Evolutionary conservation across 1,140 invertebrate genomes (phyloP), one percentile per base, ranked within the genome.

Genomic region (Macrobrachium rosenbergii): DNA sequence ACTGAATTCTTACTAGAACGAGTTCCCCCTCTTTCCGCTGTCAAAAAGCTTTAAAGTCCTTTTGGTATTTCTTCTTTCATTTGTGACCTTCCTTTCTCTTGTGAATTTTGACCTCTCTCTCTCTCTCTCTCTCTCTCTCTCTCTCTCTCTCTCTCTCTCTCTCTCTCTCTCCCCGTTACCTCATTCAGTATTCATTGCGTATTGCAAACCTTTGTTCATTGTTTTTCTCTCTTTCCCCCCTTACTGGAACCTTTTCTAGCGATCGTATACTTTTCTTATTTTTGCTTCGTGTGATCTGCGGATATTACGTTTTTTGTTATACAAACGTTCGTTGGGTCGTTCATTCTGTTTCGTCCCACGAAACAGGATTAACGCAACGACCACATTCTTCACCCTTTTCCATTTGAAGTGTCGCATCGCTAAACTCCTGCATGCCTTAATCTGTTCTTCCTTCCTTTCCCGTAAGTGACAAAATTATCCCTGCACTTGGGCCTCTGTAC

Each of bases 41-140:
- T 45, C 37, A 21, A 37, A 64, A 17, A 16, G 58, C 7, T 43
- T 63, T 81, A 12, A 37, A n/a, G 12, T 16, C 59, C 77, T 14
- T 58, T 60, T 52, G 45, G 11, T 28, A 0, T 73, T 28, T 28
- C 21, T 73, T 43, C 14, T 73, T 23, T 73, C 69, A 21, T 73
- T 43, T 73, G 6, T 8, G 12, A 21, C 69, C 21, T 73, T 43
- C 16, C 16, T 28, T 10, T 73, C 23, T 73, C 16, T 17, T 43
- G 23, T 73, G 16, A 37, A 23, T 28, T 16, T 23, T 28, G 5
- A 43, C 17, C 23, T 2, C 76, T 12, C 12, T 21, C 60, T 64
- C 60, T 79, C 58, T 60, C 77, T 79, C 58, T 60, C 77, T 60
- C 58, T 21, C 77, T 60, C 58, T 60, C 77, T 60, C 77, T 60